phyloP scores from a whole-genome alignment of 1,140 invertebrate genomes.

The Gyrodactylus salaris region DNA sequence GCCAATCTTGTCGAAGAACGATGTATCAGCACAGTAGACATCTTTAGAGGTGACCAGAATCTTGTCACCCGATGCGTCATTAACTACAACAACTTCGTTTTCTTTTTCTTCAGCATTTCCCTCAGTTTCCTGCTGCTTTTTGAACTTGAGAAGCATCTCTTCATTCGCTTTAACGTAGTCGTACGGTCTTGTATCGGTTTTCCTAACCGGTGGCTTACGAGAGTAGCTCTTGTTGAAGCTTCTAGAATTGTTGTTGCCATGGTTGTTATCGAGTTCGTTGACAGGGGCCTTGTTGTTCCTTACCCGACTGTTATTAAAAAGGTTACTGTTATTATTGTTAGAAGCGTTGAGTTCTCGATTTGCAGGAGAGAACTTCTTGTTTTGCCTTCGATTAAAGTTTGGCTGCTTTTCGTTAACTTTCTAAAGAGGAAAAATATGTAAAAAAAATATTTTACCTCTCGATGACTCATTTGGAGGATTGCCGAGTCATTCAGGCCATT shows the following conservation, averaged over 20 bases:
- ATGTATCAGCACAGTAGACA: neutral
- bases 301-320: too few species aligned
- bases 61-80: neutral
- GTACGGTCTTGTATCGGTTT: neutral
- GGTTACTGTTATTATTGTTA: too few species aligned
- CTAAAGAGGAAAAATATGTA: too few species aligned
- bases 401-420: too few species aligned
- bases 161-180: neutral
- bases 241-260: too few species aligned
- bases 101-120: too few species aligned
- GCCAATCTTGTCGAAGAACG: neutral
- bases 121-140: too few species aligned
- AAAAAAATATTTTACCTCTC: too few species aligned
- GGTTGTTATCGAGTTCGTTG: neutral
- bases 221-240: neutral
- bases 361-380: too few species aligned
- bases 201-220: neutral
- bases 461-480: neutral
- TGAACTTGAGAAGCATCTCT: neutral
- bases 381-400: too few species aligned
- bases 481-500: neutral
- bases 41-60: neutral
- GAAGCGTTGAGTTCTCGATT: too few species aligned
- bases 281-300: neutral
- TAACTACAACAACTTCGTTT: too few species aligned